Base-by-base conservation (phyloP, 2,113 vertebrate species). In the Solenodon paradoxus region DNA sequence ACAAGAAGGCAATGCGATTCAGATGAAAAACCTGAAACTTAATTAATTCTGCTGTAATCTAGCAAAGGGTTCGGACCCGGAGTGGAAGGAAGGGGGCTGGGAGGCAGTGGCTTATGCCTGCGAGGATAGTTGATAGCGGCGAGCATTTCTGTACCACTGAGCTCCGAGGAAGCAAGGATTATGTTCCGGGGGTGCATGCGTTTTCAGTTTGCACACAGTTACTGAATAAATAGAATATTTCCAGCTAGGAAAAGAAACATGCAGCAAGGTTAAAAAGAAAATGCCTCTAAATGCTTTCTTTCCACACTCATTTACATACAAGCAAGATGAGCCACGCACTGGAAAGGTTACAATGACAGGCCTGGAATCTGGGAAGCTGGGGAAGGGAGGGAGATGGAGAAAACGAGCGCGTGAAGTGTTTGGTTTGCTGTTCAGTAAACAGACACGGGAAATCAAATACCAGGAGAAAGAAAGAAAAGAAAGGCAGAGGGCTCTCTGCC, bases 21-120 rank as follows among this genome's bases (percentile, higher is more conserved):
- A 95, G 69, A 61, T 81, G 93, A 80, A 91, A 88, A 96, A 61
- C 11, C 45, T 80, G 89, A 96, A 91, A 95, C 72, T 97, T 97
- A 94, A 96, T 97, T 97, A 96, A 97, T 66, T 95, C 77, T 72
- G 81, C 95, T 94, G 87, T 45, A 7, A 66, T 53, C 3, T 20
- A 95, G 96, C 90, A 86, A 75, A 97, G 68, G 77, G n/a, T n/a
- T 49, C 78, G 69, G 15, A 88, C 8, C 71, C 24, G 35, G 35
- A 63, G 78, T 47, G 95, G 83, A 92, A 96, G 26, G 61, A 90
- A 93, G 47, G 5, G 28, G 55, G 92, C 28, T 38, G 19, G 32
- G 4, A 5, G 28, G n/a, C n/a, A 83, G 55, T 19, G 4, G 94
- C 79, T n/a, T 96, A 32, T 71, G 57, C 63, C n/a, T n/a, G n/a